Conservation (phyloP, 1,140 invertebrate genomes). For the Asobara japonica region DNA sequence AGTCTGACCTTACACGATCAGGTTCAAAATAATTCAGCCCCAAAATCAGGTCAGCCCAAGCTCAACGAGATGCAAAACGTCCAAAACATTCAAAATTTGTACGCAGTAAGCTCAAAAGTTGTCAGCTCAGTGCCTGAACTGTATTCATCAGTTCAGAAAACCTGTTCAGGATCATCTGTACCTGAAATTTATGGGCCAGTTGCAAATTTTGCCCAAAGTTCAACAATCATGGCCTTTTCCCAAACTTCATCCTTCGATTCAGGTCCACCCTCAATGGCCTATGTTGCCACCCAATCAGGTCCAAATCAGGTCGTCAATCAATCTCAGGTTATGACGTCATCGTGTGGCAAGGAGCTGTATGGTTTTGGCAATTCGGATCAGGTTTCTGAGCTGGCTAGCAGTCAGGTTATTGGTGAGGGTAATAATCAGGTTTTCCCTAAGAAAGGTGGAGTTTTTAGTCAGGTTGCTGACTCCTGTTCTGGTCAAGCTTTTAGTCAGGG, state of each 20-base stretch:
- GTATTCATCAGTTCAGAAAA: constrained; percentile 56
- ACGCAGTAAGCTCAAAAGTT: constrained; percentile 53
- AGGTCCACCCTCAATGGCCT: constrained; percentile 49
- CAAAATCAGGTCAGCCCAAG: constrained; percentile 49
- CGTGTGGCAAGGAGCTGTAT: too few species aligned
- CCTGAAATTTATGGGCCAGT: constrained; percentile 62
- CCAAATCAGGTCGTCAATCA: too few species aligned
- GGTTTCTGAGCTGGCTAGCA: too few species aligned
- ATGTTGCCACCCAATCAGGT: too few species aligned
- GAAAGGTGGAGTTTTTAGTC: too few species aligned
- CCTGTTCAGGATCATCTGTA: constrained; percentile 31
- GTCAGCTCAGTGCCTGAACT: constrained; percentile 47
- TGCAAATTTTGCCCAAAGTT: constrained; percentile 60
- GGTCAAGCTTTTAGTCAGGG: too few species aligned
- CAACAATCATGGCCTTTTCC: constrained; percentile 60
- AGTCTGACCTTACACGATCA: constrained; percentile 54
- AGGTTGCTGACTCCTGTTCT: too few species aligned
- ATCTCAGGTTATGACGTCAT: too few species aligned
- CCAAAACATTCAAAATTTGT: constrained; percentile 62
- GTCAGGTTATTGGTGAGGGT: too few species aligned
- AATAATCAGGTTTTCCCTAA: too few species aligned
- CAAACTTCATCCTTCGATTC: constrained; percentile 54
- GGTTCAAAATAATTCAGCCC: constrained; percentile 42
- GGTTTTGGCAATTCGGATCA: too few species aligned
- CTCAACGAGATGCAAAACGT: constrained; percentile 22